Base-by-base conservation (phyloP, 2,797 vertebrate genomes). In the Myripristis jacobus region DNA sequence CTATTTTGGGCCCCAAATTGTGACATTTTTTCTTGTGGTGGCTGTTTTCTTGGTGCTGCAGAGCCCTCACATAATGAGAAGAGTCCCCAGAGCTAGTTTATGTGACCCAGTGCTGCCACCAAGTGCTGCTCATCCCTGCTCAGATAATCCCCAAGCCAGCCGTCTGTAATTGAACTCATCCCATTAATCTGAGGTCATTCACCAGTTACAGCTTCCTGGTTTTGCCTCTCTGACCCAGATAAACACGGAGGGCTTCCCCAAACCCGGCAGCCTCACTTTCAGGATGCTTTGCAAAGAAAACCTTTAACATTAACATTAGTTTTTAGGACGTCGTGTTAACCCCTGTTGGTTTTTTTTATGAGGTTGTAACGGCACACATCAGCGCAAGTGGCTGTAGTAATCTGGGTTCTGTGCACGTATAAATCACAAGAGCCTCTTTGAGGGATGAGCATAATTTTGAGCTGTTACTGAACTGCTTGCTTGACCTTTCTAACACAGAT, bases 81-180 rank as follows among this genome's bases (percentile, higher is more conserved):
- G 61, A 43, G 21, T 34, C 52, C 8, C 64, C 74, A 67, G 58
- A 36, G 70, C 79, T 46, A 44, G 65, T 87, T 74, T 22, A 38
- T 46, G 18, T 48, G 59, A 77, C 44, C 36, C 24, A 29, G 25
- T 63, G 72, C 16, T 56, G 62, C 65, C 52, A 18, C 21, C 73
- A 58, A 2, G 44, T 41, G 53, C 65, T 70, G 51, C 66, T 80
- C 76, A 72, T 56, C 61, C 43, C 65, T 61, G 60, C 68, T 77
- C 57, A 47, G 44, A 73, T 83, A 87, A 89, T 87, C 88, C 79
- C 66, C 48, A n/a, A 48, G 67, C 57, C 66, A 73, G 78, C 68
- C 77, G 68, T 85, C 81, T 68, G 38, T 29, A 61, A 43, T n/a
- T 68, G 62, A 64, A 77, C 69, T 88, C 64, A 86, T 89, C 80